These are phyloP conservation scores for Apodemia mormo DNA, from an alignment of 2,888 invertebrate genomes.

Conservation along the genomic window DNA sequence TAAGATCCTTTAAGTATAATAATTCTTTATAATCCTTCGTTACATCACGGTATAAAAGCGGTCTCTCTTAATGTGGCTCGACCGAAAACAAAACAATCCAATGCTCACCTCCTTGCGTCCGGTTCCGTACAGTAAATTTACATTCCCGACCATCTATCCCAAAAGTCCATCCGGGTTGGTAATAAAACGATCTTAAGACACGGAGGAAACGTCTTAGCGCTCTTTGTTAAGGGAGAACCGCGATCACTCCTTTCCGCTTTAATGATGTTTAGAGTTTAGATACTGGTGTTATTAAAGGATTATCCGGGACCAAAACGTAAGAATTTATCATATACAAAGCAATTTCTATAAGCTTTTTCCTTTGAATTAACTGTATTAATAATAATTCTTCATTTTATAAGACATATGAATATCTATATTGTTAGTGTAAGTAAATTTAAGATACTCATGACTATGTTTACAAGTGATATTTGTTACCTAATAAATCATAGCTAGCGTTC, in stretches of 20 bases:
- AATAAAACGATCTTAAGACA: slow-evolving; percentile 79
- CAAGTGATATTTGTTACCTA: too few species aligned
- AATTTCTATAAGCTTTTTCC: background rate
- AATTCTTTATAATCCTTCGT: slow-evolving; percentile 1
- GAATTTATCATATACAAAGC: slow-evolving; percentile 10
- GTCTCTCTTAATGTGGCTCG: slow-evolving; percentile 63
- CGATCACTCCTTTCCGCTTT: slow-evolving; percentile 40
- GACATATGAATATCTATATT: too few species aligned
- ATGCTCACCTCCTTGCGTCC: slow-evolving; percentile 77
- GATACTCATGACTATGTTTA: too few species aligned
- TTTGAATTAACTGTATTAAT: background rate
- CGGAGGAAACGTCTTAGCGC: slow-evolving; percentile 71
- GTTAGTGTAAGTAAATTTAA: too few species aligned
- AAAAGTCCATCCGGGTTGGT: slow-evolving; percentile 77
- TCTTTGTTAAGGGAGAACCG: slow-evolving; percentile 39
- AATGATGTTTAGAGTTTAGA: slow-evolving; percentile 37
- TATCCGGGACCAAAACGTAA: background rate
- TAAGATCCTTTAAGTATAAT: too few species aligned
- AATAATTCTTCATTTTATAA: too few species aligned
- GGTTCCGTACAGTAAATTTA: slow-evolving; percentile 79
- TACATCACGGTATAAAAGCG: slow-evolving; percentile 49
- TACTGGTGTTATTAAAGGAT: slow-evolving; percentile 32
- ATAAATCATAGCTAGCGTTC: too few species aligned
- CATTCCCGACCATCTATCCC: slow-evolving; percentile 79
- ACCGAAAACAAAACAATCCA: slow-evolving; percentile 79